These are phyloP conservation scores for Pseudoips prasinana DNA, from an alignment of 2,888 invertebrate species.

Conservation along the genomic window DNA sequence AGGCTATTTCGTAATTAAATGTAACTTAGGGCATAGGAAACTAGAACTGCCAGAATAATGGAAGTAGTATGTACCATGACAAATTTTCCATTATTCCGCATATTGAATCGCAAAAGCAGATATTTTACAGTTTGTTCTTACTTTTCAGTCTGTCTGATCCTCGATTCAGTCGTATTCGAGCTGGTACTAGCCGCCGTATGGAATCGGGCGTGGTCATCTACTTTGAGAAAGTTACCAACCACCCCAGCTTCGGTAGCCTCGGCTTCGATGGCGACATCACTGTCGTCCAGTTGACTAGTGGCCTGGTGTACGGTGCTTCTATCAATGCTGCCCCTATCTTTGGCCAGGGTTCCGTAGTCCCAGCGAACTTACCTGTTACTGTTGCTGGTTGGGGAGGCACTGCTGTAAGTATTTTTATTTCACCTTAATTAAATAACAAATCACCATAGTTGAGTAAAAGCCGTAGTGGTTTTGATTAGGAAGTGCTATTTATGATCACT, in stretches of 20 bases:
- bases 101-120: too few relatives aligned
- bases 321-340: conserved; percentile 28
- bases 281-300: conserved; percentile 5
- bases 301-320: conserved; percentile 18
- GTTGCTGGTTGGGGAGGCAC: conserved; percentile 40
- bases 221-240: conserved; percentile 5
- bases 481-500: not conserved
- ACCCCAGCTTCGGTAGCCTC: conserved; percentile 10
- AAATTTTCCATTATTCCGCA: too few relatives aligned
- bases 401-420: conserved; percentile 26
- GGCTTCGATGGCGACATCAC: conserved; percentile 13
- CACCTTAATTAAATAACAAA: too few relatives aligned
- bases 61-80: too few relatives aligned
- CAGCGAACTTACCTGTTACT: conserved; percentile 30
- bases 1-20: too few relatives aligned
- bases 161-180: conserved; percentile 11
- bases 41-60: too few relatives aligned
- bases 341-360: conserved; percentile 17
- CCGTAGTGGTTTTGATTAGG: not conserved
- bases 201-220: conserved; percentile 6
- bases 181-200: conserved; percentile 16
- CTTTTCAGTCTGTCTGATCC: conserved; percentile 1
- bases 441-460: too few relatives aligned
- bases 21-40: too few relatives aligned
- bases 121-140: too few relatives aligned